A percentile compares a stretch with the other conserved stretches of the same genome.
phyloP scores from a whole-genome alignment of 2,113 vertebrate species.

The Paralichthys olivaceus region DNA sequence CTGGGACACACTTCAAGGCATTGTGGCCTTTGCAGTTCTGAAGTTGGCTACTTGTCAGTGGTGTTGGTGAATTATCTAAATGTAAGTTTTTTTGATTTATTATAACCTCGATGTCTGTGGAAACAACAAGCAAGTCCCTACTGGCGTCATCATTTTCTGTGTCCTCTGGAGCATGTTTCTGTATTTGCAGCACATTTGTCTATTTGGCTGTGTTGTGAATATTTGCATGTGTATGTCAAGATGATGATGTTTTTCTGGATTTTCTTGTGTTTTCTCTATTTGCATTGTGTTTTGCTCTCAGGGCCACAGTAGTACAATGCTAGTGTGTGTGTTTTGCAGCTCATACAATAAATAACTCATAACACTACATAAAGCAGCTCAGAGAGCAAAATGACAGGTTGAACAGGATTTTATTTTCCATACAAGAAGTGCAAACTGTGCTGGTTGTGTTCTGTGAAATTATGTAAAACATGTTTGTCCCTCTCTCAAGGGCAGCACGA shows the following conservation, averaged over 20 bases:
- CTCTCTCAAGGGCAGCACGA: constrained; percentile 51
- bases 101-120: neutral
- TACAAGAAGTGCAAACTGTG: neutral
- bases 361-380: neutral
- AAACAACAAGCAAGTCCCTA: neutral
- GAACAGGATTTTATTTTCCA: constrained; percentile 9
- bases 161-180: neutral
- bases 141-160: neutral
- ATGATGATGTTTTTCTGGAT: neutral
- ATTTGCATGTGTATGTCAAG: neutral
- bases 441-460: constrained; percentile 28
- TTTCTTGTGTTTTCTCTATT: neutral
- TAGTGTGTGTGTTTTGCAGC: neutral
- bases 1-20: neutral
- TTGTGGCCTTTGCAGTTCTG: neutral
- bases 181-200: neutral
- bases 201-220: neutral
- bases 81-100: neutral
- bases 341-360: neutral
- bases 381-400: neutral
- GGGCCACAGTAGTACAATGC: neutral
- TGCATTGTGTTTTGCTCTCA: neutral
- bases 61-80: neutral
- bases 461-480: constrained; percentile 52
- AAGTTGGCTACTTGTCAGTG: neutral